phyloP scores from a whole-genome alignment of 2,113 vertebrate genomes.

The Dryoscopus gambensis region DNA sequence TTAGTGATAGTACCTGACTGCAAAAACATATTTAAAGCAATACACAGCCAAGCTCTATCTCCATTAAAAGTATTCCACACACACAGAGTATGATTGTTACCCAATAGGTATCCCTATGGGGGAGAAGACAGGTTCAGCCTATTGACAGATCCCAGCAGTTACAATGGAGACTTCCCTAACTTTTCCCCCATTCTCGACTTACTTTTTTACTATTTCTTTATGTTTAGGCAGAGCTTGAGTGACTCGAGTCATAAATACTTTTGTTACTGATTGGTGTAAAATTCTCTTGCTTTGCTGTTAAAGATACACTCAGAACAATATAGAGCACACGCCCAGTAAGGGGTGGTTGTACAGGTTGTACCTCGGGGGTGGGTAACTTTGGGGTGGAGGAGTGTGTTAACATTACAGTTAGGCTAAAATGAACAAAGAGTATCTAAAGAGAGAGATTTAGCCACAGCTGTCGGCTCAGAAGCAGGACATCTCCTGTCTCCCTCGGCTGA shows the following conservation, averaged over 20 bases:
- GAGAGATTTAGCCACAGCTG: not conserved
- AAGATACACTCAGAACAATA: not conserved
- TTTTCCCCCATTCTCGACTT: not conserved
- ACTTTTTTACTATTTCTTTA: not conserved
- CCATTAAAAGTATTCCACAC: not conserved
- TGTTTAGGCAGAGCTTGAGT: not conserved
- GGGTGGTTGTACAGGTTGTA: too few species aligned
- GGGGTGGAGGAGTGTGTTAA: not conserved
- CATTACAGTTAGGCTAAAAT: not conserved
- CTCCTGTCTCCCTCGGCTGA: not conserved
- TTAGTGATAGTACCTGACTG: not conserved
- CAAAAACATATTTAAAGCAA: not conserved
- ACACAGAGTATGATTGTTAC: not conserved
- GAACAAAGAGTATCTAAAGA: not conserved
- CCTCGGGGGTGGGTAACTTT: not conserved
- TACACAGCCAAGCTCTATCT: not conserved
- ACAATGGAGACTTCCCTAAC: not conserved
- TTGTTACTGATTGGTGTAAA: not conserved
- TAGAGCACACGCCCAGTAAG: not conserved
- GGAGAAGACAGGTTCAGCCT: not conserved
- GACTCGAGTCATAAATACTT: not conserved
- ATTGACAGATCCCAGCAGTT: not conserved
- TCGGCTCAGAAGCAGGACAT: not conserved
- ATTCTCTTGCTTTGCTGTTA: not conserved
- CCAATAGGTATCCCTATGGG: not conserved